Percentiles rank a stretch among this genome's conserved stretches.
These are phyloP conservation scores for Notothenia coriiceps DNA, from an alignment of 2,113 vertebrate genomes.

Conservation along the genomic window DNA sequence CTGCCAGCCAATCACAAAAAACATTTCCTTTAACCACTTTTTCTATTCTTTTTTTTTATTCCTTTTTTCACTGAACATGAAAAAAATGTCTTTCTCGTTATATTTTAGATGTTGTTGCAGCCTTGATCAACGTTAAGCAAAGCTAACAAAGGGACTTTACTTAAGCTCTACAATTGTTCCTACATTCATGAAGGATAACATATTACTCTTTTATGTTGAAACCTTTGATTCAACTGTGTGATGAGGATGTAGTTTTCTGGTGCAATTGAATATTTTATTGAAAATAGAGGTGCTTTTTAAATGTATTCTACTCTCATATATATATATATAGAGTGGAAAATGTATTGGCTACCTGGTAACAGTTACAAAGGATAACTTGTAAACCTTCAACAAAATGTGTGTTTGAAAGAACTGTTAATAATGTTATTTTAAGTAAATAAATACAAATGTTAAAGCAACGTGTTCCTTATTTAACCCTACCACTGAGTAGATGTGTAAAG, in stretches of 20 bases:
- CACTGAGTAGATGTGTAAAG: neutral
- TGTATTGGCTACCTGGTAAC: neutral
- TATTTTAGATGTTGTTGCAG: too few relatives aligned
- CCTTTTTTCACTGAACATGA: too few relatives aligned
- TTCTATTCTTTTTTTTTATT: neutral
- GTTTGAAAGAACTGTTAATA: neutral
- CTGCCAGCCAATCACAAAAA: constrained; percentile 55
- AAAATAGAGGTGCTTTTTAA: neutral
- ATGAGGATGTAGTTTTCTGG: neutral
- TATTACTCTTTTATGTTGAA: neutral
- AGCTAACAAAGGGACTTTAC: neutral
- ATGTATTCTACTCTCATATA: too few relatives aligned
- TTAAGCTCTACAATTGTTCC: neutral
- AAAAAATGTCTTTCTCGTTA: too few relatives aligned
- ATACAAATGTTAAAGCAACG: too few relatives aligned
- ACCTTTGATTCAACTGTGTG: neutral
- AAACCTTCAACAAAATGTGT: neutral
- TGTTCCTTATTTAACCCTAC: neutral
- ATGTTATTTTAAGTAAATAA: neutral
- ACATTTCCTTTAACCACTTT: constrained; percentile 23
- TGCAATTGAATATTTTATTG: neutral
- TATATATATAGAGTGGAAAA: neutral
- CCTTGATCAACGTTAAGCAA: neutral
- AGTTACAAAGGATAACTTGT: neutral
- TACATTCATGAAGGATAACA: neutral